Base-by-base conservation (phyloP, 2,797 vertebrate species). In the Sparus aurata region DNA sequence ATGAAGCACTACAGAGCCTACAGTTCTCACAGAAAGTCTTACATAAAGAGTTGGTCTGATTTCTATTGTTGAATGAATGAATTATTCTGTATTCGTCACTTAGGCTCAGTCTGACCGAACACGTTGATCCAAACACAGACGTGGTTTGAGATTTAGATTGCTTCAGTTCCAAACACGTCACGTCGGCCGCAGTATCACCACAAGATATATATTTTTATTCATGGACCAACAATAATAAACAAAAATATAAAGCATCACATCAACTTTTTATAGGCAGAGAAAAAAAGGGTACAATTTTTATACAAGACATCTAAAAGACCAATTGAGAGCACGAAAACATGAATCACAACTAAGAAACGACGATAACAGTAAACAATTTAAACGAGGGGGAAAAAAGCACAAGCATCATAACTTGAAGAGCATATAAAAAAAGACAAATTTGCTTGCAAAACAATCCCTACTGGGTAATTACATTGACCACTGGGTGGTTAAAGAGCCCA, bases 211-310 rank as follows among this genome's bases (percentile, higher is more conserved):
- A 89, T 89, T 93, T 92, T 92, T 91, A 92, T 92, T 94, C 69
- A 84, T 79, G 83, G 83, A 91, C 67, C 89, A 91, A 91, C 81
- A 90, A 87, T 82, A 89, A 91, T 88, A 91, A 87, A 91, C 79
- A 86, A 82, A 88, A 92, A 89, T 92, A 90, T 66, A 91, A 91
- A 89, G 92, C 86, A 82, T 89, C 90, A 90, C 90, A 92, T 89
- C 79, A 89, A 90, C 81, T 83, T 89, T 91, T 91, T 80, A 88
- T 85, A 85, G 71, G 85, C 80, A 87, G 78, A 87, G 82, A 85
- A 85, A 92, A 86, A 90, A 84, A 83, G 84, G 78, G 80, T 85
- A 84, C 89, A 83, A 79, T 62, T 85, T 90, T 90, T 87, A 79
- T 88, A 93, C 79, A 90, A 84, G 76, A 90, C 80, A 89, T 85